These are phyloP conservation scores for Atta texana DNA, from an alignment of 1,140 invertebrate genomes.

Conservation along the genomic window DNA sequence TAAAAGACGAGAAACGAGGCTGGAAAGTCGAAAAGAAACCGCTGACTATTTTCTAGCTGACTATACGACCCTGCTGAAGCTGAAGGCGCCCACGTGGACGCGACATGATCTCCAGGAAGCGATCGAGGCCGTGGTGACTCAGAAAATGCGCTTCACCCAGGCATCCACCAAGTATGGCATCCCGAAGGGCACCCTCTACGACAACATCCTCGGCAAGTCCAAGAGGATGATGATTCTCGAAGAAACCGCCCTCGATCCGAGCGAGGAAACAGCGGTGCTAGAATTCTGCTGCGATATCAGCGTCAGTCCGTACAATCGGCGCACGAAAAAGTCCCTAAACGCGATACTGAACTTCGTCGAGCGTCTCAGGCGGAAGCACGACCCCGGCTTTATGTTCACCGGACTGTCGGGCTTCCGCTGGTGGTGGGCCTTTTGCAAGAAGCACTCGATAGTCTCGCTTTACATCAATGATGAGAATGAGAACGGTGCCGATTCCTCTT, in stretches of 20 bases:
- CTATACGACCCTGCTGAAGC: slow-evolving; percentile 88
- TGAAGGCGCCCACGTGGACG: slow-evolving; percentile 92
- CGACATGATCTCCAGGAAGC: slow-evolving; percentile 91
- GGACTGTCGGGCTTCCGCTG: slow-evolving; percentile 91
- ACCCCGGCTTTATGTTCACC: slow-evolving; percentile 89
- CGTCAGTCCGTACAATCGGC: slow-evolving; percentile 90
- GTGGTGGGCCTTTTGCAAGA: slow-evolving; percentile 94
- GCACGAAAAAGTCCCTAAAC: slow-evolving; percentile 90
- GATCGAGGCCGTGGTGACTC: slow-evolving; percentile 91
- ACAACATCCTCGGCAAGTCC: slow-evolving; percentile 92
- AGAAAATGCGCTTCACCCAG: slow-evolving; percentile 92
- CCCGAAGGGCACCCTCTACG: slow-evolving; percentile 92
- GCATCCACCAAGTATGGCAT: slow-evolving; percentile 90
- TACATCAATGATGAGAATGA: slow-evolving; percentile 87
- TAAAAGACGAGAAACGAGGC: slow-evolving; percentile 67
- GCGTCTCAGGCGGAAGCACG: slow-evolving; percentile 87
- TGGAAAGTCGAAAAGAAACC: slow-evolving; percentile 76
- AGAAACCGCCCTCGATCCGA: slow-evolving; percentile 88
- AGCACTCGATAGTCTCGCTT: slow-evolving; percentile 91
- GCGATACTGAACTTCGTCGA: slow-evolving; percentile 90
- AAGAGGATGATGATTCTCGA: slow-evolving; percentile 92
- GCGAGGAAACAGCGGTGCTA: slow-evolving; percentile 89
- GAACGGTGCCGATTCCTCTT: slow-evolving; percentile 67
- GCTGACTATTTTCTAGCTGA: slow-evolving; percentile 86
- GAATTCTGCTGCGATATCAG: slow-evolving; percentile 92